Evolutionary conservation across 1,140 invertebrate species (phyloP), one percentile per base, ranked within the genome.

Genomic region (Musca domestica): DNA sequence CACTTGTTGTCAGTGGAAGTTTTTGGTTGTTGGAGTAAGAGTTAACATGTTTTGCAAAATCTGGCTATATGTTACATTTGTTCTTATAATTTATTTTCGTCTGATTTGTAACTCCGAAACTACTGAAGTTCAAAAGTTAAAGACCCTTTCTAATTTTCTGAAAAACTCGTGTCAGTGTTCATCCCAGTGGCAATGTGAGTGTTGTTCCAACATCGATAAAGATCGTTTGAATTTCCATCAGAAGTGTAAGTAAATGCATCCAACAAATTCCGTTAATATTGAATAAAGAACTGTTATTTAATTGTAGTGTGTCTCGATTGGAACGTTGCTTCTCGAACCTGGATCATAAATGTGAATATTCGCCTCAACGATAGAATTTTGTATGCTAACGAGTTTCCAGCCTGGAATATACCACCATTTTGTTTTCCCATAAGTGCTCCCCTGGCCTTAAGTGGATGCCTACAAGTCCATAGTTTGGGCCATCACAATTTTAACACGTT

Each of bases 371-470:
- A 51, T 2, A 51, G 23, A 19, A 10, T 51, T 25, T 51, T 65
- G 12, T 49, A 49, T 14, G 20, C 64, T 9, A 65, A 65, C 20
- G 47, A 41, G 17, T 65, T 65, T 48, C 47, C 64, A 3, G 64
- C 64, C 22, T 51, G 48, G 64, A 48, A 25, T 12, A 48, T 65
- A 49, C 64, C 64, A 49, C 64, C 64, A 30, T 49, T 65, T 49
- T 65, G 64, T 65, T 30, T 65, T 23, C 64, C 64, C 64, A 49
- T 65, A 5, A 41, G 48, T 23, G 19, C 56, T 7, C 27, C 41
- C 20, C n/a, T 65, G 6, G 20, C 46, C 2, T 51, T 65, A 14
- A 49, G 46, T 14, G 64, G 64, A 49, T 65, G 64, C 30, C 9
- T 65, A 1, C 41, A 65, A 30, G 23, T 65, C 0, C 64, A 65